Percentiles rank a stretch among this genome's conserved stretches.
Evolutionary conservation across 2,797 vertebrate genomes (phyloP).

Genomic region (Spea hammondii): DNA sequence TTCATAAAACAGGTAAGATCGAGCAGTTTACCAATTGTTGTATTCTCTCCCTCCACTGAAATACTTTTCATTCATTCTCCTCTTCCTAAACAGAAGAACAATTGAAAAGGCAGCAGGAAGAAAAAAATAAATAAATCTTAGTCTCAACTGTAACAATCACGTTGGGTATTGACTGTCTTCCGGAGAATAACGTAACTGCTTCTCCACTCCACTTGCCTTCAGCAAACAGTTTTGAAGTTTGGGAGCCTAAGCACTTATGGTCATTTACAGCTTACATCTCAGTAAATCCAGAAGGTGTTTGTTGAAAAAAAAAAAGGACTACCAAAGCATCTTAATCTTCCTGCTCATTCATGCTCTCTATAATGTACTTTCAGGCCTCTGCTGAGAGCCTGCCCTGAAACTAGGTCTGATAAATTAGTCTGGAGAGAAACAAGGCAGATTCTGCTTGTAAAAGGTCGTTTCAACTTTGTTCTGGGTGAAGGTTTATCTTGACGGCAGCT

Average conservation of each 20-base stretch:
- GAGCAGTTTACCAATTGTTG: too few relatives aligned
- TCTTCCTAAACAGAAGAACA: not conserved
- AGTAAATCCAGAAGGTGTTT: slow-evolving; percentile 68
- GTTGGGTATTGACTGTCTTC: not conserved
- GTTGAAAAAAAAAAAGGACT: slow-evolving; percentile 69
- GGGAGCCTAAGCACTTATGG: slow-evolving; percentile 60
- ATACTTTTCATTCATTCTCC: too few relatives aligned
- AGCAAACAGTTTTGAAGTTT: slow-evolving; percentile 58
- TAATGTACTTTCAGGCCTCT: slow-evolving; percentile 73
- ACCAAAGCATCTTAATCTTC: slow-evolving; percentile 83
- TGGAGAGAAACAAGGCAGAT: slow-evolving; percentile 80
- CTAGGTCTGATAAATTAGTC: slow-evolving; percentile 80
- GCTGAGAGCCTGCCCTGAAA: slow-evolving; percentile 69
- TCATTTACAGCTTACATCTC: slow-evolving; percentile 59
- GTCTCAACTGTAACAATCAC: not conserved
- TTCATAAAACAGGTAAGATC: too few relatives aligned
- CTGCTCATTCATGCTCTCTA: slow-evolving; percentile 73
- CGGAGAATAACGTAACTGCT: slow-evolving; percentile 12
- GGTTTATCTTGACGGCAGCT: slow-evolving; percentile 96
- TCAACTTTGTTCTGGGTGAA: slow-evolving; percentile 94
- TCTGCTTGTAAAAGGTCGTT: slow-evolving; percentile 93
- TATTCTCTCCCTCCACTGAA: too few relatives aligned
- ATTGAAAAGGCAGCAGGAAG: slow-evolving; percentile 1
- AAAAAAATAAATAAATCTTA: not conserved
- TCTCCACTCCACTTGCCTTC: slow-evolving; percentile 39